phyloP scores from a whole-genome alignment of 2,888 invertebrate species.

The Fragum whitleyi region DNA sequence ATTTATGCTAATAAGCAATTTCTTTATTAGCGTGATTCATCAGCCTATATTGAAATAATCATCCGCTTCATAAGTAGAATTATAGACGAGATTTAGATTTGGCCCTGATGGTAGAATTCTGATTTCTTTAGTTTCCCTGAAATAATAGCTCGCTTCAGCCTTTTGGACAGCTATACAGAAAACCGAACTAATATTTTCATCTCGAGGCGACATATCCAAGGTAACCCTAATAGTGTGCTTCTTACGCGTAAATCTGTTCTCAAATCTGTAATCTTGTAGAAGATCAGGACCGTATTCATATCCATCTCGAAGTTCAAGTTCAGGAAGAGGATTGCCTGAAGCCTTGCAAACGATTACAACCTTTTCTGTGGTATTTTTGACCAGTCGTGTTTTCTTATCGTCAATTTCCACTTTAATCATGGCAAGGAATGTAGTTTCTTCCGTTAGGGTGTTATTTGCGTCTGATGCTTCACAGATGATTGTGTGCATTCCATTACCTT shows the following conservation, averaged over 20 bases:
- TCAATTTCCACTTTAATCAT: background rate
- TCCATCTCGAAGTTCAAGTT: background rate
- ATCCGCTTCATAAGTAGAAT: too few relatives aligned
- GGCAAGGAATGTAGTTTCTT: background rate
- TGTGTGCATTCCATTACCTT: background rate
- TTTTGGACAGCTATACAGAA: background rate
- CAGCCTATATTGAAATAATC: too few relatives aligned
- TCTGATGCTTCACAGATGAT: background rate
- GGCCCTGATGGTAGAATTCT: background rate
- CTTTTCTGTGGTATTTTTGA: slow-evolving; percentile 13
- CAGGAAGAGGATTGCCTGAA: slow-evolving; percentile 2
- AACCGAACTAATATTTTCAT: background rate
- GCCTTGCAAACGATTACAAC: slow-evolving; percentile 14
- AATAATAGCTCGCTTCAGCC: background rate
- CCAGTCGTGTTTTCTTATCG: slow-evolving; percentile 9
- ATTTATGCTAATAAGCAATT: too few relatives aligned
- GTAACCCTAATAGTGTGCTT: background rate
- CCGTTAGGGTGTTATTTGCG: background rate
- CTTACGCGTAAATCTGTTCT: background rate
- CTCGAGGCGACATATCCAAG: background rate
- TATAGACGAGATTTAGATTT: too few relatives aligned
- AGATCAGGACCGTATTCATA: background rate
- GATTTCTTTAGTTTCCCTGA: background rate
- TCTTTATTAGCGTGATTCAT: too few relatives aligned
- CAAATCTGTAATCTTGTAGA: background rate